These are phyloP conservation scores for Corvus cornix DNA, from an alignment of 2,113 vertebrate species.

Conservation along the genomic window DNA sequence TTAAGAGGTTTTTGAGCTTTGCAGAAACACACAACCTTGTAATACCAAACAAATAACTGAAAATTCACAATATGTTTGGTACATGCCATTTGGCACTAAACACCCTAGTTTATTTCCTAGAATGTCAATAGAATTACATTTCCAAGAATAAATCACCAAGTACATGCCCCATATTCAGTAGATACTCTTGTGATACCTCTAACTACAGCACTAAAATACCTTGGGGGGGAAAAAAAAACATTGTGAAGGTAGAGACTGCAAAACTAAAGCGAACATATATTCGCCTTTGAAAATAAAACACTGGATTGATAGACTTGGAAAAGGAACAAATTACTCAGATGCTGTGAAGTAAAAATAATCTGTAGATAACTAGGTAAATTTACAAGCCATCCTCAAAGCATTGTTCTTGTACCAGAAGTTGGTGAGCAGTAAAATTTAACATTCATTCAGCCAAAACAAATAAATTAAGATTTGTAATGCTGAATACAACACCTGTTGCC, in stretches of 20 bases:
- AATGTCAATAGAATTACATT: neutral
- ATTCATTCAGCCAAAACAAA: slow-evolving; percentile 52
- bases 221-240: neutral
- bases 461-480: slow-evolving; percentile 9
- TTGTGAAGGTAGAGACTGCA: neutral
- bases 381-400: slow-evolving; percentile 14
- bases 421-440: slow-evolving; percentile 56
- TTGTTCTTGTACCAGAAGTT: neutral
- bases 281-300: slow-evolving; percentile 19
- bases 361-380: slow-evolving; percentile 49
- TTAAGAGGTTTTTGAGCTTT: neutral
- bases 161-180: neutral
- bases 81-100: neutral
- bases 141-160: neutral
- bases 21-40: neutral
- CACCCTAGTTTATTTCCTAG: neutral
- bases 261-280: slow-evolving; percentile 15
- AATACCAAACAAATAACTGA: neutral
- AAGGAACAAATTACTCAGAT: slow-evolving; percentile 52
- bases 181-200: neutral
- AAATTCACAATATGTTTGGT: neutral
- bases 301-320: slow-evolving; percentile 3
- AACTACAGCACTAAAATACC: neutral
- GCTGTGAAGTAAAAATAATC: slow-evolving; percentile 38
- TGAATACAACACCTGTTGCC: slow-evolving; percentile 63